Evolutionary conservation across 2,888 invertebrate genomes (phyloP), one percentile per base, ranked within the genome.

Genomic region (Aphodius granarius): DNA sequence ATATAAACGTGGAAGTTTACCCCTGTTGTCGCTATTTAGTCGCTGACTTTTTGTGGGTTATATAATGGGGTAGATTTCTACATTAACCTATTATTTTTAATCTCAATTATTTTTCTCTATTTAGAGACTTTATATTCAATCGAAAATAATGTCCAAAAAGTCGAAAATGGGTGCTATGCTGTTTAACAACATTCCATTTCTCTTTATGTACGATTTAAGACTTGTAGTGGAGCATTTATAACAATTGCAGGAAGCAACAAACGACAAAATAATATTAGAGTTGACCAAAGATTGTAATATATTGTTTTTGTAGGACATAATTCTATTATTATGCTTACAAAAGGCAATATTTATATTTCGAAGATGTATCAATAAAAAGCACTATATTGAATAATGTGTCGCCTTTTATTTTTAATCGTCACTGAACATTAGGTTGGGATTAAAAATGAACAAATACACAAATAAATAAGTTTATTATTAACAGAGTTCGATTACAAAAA

Each of bases 381-480:
- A 77, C 77, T 77, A 77, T 77, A 77, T 77, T 77, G 77, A 77
- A 72, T 77, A 77, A 20, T n/a, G n/a, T n/a, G n/a, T n/a, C n/a
- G n/a, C n/a, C 6, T 43, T 5, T 19, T 71, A 43, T 23, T 3
- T 65, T 6, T n/a, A 9, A 65, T 15, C n/a, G 5, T 6, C n/a
- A 65, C n/a, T 65, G n/a, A 65, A 65, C n/a, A 65, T 65, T 65
- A 65, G 18, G 18, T 62, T 62, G 16, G n/a, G 18, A 65, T 17
- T 65, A 62, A 9, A 9, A 62, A 62, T 62, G n/a, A 62, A 62
- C 9, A 62, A 62, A 62, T 13, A 9, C 65, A 65, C 65, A 65
- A 65, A 65, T 18, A 15, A 62, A 62, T 9, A 62, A 62, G 9
- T 62, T 62, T 62, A 9, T 62, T n/a, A n/a, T n/a, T n/a, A n/a